These are phyloP conservation scores for Numenius phaeopus DNA, from an alignment of 2,797 vertebrate species.

Conservation along the genomic window DNA sequence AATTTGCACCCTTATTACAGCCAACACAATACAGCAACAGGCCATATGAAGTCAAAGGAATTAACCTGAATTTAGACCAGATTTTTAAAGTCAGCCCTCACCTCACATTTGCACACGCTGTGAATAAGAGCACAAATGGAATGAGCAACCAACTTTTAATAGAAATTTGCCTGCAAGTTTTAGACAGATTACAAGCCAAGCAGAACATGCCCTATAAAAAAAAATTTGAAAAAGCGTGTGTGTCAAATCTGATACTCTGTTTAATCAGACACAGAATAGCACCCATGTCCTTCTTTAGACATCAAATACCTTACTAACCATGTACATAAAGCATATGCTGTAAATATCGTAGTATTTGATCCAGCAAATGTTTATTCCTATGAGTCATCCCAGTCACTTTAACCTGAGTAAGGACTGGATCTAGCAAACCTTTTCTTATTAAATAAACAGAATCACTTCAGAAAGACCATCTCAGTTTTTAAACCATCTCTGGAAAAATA, in stretches of 20 bases:
- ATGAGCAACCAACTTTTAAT: not conserved
- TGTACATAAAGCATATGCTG: slow-evolving; percentile 25
- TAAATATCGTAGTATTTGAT: slow-evolving; percentile 58
- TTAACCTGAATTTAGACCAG: not conserved
- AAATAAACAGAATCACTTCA: not conserved
- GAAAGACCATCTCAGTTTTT: not conserved
- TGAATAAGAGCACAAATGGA: not conserved
- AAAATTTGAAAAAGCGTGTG: not conserved
- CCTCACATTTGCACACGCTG: not conserved
- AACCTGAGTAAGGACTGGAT: not conserved
- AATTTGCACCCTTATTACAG: not conserved
- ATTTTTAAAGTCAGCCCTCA: not conserved
- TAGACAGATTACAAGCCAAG: not conserved
- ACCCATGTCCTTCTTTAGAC: not conserved
- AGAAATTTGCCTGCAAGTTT: not conserved
- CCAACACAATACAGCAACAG: not conserved
- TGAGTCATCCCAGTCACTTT: slow-evolving; percentile 50
- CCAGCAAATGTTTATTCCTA: slow-evolving; percentile 30
- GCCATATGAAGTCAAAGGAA: not conserved
- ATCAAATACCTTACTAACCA: not conserved
- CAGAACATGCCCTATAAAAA: not conserved
- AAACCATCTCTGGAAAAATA: not conserved
- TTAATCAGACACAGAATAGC: not conserved
- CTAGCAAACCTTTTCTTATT: not conserved
- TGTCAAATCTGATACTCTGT: not conserved